phyloP scores from a whole-genome alignment of 2,797 vertebrate species.

The Xiphophorus birchmanni region DNA sequence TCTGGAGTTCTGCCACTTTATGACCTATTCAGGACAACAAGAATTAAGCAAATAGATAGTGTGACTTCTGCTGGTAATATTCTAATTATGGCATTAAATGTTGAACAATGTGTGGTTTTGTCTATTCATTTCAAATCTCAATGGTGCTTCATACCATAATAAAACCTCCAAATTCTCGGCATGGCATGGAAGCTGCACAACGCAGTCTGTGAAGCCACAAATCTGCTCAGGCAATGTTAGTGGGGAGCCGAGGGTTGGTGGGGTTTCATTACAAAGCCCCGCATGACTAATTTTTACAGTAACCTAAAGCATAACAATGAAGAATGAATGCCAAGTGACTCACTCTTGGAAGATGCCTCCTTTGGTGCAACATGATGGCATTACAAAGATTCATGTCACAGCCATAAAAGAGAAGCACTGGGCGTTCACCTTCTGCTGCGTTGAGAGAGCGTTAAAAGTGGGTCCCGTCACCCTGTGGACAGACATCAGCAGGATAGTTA shows the following conservation, averaged over 20 bases:
- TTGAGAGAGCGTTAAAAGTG: slow-evolving; percentile 52
- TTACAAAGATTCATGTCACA: slow-evolving; percentile 16
- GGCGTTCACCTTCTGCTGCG: slow-evolving; percentile 37
- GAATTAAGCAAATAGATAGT: neutral
- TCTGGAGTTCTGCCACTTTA: neutral
- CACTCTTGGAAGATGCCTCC: slow-evolving; percentile 11
- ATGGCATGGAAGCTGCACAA: neutral
- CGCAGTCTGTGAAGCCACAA: neutral
- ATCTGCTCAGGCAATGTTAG: neutral
- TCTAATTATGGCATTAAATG: neutral
- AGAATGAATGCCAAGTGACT: slow-evolving; percentile 20
- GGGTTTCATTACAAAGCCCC: neutral
- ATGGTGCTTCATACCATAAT: neutral
- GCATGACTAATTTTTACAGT: neutral
- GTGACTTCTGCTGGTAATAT: too few species aligned
- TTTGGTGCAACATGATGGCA: slow-evolving; percentile 4
- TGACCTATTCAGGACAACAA: neutral
- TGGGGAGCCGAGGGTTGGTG: neutral
- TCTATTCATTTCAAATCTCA: neutral
- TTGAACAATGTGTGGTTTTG: neutral
- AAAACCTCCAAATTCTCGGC: neutral
- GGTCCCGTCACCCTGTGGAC: slow-evolving; percentile 28
- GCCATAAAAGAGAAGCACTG: slow-evolving; percentile 20
- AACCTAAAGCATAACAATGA: slow-evolving; percentile 13
- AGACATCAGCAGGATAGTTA: slow-evolving; percentile 58